Evolutionary conservation across 2,888 invertebrate genomes (phyloP), one percentile per base, ranked within the genome.

Genomic region (Noctua pronuba): DNA sequence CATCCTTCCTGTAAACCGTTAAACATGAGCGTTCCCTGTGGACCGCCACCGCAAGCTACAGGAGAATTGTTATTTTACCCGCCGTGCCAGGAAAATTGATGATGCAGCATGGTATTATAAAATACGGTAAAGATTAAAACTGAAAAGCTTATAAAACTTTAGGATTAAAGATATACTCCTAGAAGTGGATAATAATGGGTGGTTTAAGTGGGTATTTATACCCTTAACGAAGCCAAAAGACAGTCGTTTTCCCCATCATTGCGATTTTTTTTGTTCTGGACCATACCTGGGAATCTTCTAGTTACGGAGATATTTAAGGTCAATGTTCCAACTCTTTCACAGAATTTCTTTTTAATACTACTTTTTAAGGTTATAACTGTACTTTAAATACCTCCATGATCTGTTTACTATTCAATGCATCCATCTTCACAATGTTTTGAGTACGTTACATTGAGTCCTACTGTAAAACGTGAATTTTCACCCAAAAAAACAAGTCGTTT

Each of bases 71-170:
- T 82, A 84, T 81, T 73, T 66, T 58, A 84, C 41, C 62, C 72
- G 35, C 21, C 11, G 28, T 79, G 84, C 8, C 80, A 82, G 73
- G 84, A n/a, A 84, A 69, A 84, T 82, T 79, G 84, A 82, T 82
- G 80, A 84, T 81, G 85, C 75, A 58, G 46, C 24, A 41, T 44
- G 65, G 18, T 73, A n/a, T 73, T 76, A 76, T 62, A 84, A 49
- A 80, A 83, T 71, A 71, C 21, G 5, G 35, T 65, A 60, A 28
- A 83, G 35, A 66, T 83, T 44, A 69, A 28, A 69, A 52, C 13
- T 46, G 58, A 70, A 77, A 52, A 44, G n/a, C 38, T 67, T 82
- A 28, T 46, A 38, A n/a, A 38, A 55, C 4, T 72, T 24, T 52
- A 28, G 18, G 65, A 41, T 10, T 65, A 65, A n/a, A 41, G 35